Conservation (phyloP, 2,113 vertebrate species). For the Probosciger aterrimus region DNA sequence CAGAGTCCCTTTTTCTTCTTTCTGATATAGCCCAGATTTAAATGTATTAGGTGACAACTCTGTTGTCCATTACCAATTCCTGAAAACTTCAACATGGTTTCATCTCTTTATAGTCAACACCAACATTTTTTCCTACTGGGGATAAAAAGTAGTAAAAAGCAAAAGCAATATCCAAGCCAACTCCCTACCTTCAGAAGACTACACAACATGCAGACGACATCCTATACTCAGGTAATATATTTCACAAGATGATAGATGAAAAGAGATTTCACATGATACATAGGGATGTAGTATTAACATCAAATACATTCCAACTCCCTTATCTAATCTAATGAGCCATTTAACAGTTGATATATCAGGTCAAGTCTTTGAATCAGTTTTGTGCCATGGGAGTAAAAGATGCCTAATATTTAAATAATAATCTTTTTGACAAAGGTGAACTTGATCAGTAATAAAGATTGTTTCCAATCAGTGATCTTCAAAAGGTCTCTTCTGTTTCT, state of each 20-base stretch:
- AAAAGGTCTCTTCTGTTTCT: conserved; percentile 57
- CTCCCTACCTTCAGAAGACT: neutral
- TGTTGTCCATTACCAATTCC: neutral
- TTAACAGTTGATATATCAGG: conserved; percentile 58
- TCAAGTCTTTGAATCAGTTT: conserved; percentile 44
- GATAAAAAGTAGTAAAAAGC: neutral
- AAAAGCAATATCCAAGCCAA: neutral
- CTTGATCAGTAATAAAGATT: conserved; percentile 54
- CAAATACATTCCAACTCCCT: conserved; percentile 73
- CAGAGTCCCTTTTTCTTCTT: neutral
- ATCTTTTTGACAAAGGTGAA: conserved; percentile 53
- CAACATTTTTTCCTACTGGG: neutral
- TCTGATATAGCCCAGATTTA: neutral
- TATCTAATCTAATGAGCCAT: conserved; percentile 72
- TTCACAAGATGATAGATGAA: conserved; percentile 17
- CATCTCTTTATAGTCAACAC: neutral
- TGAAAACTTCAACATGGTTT: neutral
- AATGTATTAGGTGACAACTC: neutral
- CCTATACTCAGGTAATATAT: neutral
- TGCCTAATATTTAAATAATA: conserved; percentile 49
- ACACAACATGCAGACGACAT: neutral
- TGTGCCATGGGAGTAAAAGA: conserved; percentile 12
- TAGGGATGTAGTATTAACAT: conserved; percentile 59
- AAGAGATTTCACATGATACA: conserved; percentile 31
- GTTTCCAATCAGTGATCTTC: conserved; percentile 61